Evolutionary conservation across 2,113 vertebrate genomes (phyloP).

Genomic region (Leptodactylus fuscus): DNA sequence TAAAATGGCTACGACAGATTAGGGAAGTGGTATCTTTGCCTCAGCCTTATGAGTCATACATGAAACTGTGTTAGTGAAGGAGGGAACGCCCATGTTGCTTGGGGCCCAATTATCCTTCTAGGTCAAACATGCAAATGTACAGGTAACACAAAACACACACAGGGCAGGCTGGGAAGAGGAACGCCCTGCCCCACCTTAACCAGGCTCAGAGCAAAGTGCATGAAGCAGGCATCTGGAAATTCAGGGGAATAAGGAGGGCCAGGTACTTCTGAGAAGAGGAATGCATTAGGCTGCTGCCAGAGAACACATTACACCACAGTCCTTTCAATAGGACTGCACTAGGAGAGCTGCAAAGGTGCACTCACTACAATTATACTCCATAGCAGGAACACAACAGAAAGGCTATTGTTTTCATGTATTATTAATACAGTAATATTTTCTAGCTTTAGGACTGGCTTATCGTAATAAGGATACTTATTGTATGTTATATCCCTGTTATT

Average conservation of each 20-base stretch:
- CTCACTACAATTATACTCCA: background rate
- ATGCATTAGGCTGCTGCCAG: background rate
- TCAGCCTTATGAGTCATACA: slow-evolving; percentile 78
- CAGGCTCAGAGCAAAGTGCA: slow-evolving; percentile 58
- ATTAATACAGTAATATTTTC: too few relatives aligned
- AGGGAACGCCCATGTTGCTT: slow-evolving; percentile 75
- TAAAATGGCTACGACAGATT: slow-evolving; percentile 79
- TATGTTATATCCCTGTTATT: too few relatives aligned
- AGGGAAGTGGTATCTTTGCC: slow-evolving; percentile 78
- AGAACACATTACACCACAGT: background rate
- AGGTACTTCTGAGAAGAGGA: background rate
- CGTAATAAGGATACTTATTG: too few relatives aligned
- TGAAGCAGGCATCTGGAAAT: slow-evolving; percentile 7
- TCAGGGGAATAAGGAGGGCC: background rate
- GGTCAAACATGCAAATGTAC: slow-evolving; percentile 76
- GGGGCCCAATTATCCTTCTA: slow-evolving; percentile 73
- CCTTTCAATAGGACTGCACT: too few relatives aligned
- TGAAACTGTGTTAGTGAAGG: slow-evolving; percentile 75
- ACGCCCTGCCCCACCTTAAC: slow-evolving; percentile 59
- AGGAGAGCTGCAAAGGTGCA: background rate
- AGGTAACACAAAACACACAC: slow-evolving; percentile 65
- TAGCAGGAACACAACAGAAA: too few relatives aligned
- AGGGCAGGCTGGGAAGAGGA: slow-evolving; percentile 53
- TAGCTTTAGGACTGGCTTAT: too few relatives aligned
- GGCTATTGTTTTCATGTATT: too few relatives aligned